Percentiles rank a stretch among this genome's conserved stretches.
Conservation (phyloP, 2,113 vertebrate genomes). For the Scatophagus argus region DNA sequence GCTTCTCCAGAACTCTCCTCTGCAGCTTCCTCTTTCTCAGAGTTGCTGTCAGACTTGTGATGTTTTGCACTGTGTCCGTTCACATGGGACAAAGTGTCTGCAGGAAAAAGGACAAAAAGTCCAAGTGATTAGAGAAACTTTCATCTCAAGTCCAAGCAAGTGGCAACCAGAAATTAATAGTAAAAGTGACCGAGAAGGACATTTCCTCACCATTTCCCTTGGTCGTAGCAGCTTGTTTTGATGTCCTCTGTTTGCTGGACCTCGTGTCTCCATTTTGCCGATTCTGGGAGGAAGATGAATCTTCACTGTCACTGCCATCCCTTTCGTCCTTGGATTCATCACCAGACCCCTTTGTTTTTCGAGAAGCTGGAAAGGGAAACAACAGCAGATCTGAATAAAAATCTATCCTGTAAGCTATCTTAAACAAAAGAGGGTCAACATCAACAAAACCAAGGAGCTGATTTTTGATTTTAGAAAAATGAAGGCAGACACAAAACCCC, state of each 20-base stretch:
- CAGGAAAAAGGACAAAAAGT: neutral
- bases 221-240: constrained; percentile 41
- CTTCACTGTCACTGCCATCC: constrained; percentile 50
- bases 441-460: no score
- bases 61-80: constrained; percentile 78
- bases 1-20: constrained; percentile 64
- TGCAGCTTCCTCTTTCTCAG: constrained; percentile 64
- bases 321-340: constrained; percentile 72
- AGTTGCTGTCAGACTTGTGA: constrained; percentile 60
- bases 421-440: no score
- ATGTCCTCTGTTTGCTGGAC: constrained; percentile 18
- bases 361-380: constrained; percentile 57
- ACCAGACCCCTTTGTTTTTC: constrained; percentile 61
- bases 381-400: neutral
- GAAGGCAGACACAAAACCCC: no score
- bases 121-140: neutral
- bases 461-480: no score
- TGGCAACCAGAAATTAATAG: no score
- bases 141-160: neutral
- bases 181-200: neutral
- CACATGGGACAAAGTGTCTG: constrained; percentile 71
- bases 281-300: constrained; percentile 54
- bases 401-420: neutral
- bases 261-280: constrained; percentile 66
- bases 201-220: constrained; percentile 67